These are phyloP conservation scores for Diabrotica virgifera DNA, from an alignment of 1,140 invertebrate species.

Conservation along the genomic window DNA sequence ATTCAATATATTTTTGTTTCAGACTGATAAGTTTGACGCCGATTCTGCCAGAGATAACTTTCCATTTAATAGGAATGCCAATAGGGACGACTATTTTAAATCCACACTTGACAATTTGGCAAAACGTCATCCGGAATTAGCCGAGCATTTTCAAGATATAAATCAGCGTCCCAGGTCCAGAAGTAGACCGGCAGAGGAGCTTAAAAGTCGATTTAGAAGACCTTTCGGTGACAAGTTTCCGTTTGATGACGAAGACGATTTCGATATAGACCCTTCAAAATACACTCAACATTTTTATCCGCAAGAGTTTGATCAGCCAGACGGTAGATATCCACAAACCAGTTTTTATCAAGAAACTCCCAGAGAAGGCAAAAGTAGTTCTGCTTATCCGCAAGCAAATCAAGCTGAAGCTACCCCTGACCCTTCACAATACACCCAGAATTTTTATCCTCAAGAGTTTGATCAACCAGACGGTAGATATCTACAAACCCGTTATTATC, in stretches of 20 bases:
- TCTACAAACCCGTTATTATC: not conserved
- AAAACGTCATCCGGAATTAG: slow-evolving; percentile 59
- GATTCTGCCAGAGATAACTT: slow-evolving; percentile 56
- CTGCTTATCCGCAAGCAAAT: slow-evolving; percentile 27
- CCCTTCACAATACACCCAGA: slow-evolving; percentile 44
- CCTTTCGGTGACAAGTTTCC: slow-evolving; percentile 49
- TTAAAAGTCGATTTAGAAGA: slow-evolving; percentile 42
- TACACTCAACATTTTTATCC: slow-evolving; percentile 5
- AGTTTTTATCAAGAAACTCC: slow-evolving; percentile 2
- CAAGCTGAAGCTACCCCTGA: slow-evolving; percentile 1
- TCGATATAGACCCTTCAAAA: slow-evolving; percentile 46
- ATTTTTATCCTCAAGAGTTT: slow-evolving; percentile 3
- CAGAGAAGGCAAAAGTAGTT: not conserved
- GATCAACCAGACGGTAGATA: not conserved
- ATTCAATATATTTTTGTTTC: slow-evolving; percentile 35
- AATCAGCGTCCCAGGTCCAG: slow-evolving; percentile 46
- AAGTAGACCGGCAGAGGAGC: slow-evolving; percentile 24
- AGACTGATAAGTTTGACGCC: slow-evolving; percentile 64
- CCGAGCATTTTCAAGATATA: slow-evolving; percentile 55
- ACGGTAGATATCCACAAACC: not conserved
- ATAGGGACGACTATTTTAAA: slow-evolving; percentile 53
- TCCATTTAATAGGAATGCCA: slow-evolving; percentile 60
- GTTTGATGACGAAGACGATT: slow-evolving; percentile 47
- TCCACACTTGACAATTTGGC: slow-evolving; percentile 58
- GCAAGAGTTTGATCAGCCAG: not conserved